Evolutionary conservation across 2,797 vertebrate genomes (phyloP), one percentile per base, ranked within the genome.

Genomic region (Characodon lateralis): DNA sequence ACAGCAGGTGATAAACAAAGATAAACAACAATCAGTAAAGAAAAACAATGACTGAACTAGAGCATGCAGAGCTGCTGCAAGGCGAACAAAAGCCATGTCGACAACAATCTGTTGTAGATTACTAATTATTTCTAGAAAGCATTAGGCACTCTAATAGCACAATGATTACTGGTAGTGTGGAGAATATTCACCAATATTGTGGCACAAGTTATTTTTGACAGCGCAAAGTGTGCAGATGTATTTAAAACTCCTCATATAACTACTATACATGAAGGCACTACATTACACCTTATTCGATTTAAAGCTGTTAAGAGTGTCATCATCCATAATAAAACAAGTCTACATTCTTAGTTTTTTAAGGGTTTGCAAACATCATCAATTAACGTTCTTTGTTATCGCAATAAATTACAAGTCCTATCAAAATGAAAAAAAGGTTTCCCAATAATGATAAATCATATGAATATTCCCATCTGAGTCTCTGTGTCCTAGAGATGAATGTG

Each of bases 1-100:
- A 88, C 74, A 80, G 70, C 68, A 68, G 74, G 28, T 79, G 74
- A 89, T 80, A 76, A 81, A 89, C 70, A 80, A 85, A 86, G 65
- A 79, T 72, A 76, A 89, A 87, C 83, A 88, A 80, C 61, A 83
- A 85, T 88, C 78, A 83, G 63, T 78, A 79, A 59, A 80, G 70
- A 75, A 79, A 87, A 90, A 85, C 72, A 76, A 68, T 68, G 68
- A 68, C 69, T 70, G 58, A 78, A 72, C 70, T 79, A 53, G 75
- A 75, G 2, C 41, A 24, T 26, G 24, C 16, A 46, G 39, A 13
- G 66, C 76, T 81, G 69, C 65, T 63, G 20, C 46, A 35, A 71
- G 56, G 58, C 46, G 48, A 63, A 63, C 14, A 63, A 61, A 51
- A 48, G 28, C 12, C 24, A 41, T 51, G 24, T 35, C 20, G 26